phyloP scores from a whole-genome alignment of 2,888 invertebrate genomes.

The Automeris io region DNA sequence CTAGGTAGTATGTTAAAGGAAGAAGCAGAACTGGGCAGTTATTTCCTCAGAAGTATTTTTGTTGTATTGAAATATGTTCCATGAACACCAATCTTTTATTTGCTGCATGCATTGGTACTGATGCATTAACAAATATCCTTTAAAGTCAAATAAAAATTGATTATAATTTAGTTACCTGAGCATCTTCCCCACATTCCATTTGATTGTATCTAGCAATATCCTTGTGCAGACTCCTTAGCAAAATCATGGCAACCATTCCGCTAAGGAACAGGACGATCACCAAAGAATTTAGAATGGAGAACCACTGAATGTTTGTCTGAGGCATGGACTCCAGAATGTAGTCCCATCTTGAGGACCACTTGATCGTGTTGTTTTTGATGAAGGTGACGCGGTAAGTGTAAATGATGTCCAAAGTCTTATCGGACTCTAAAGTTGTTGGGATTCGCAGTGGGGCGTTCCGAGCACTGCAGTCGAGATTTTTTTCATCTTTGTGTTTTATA shows the following conservation, averaged over 20 bases:
- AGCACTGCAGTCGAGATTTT: conserved; percentile 64
- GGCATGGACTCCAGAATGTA: conserved; percentile 99
- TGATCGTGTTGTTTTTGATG: conserved; percentile 86
- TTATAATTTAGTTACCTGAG: conserved; percentile 85
- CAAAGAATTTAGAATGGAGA: conserved; percentile 97
- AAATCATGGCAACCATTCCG: conserved; percentile 99
- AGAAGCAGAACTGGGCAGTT: no score
- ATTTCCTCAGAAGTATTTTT: no score
- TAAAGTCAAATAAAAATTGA: background rate
- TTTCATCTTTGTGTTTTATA: conserved; percentile 68
- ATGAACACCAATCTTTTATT: no score
- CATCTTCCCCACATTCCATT: conserved; percentile 91
- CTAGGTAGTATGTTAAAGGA: no score
- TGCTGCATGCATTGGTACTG: no score
- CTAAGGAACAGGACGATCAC: conserved; percentile 98
- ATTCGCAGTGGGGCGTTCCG: conserved; percentile 82
- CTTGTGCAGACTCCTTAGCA: conserved; percentile 96
- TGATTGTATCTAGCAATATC: conserved; percentile 99
- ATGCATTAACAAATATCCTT: background rate
- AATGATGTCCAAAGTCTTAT: conserved; percentile 78
- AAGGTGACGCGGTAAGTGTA: conserved; percentile 94
- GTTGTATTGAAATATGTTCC: no score
- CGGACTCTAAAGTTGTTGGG: conserved; percentile 69
- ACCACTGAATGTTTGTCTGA: conserved; percentile 99
- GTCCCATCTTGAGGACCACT: conserved; percentile 99